Conservation (phyloP, 2,888 invertebrate genomes). For the Apoderus coryli region DNA sequence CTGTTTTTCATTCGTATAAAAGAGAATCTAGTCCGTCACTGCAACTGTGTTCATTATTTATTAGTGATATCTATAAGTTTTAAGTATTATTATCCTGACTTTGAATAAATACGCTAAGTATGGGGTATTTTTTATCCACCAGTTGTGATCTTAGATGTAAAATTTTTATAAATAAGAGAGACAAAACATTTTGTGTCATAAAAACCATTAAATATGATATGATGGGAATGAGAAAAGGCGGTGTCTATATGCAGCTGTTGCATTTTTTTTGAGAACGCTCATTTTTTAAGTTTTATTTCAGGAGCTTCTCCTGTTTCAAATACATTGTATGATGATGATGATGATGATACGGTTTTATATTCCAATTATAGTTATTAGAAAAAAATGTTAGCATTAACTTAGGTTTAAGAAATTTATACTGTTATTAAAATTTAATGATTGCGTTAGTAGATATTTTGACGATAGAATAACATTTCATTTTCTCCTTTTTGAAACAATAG, state of each 20-base stretch:
- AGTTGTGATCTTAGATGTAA: conserved; percentile 24
- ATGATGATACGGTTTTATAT: no score
- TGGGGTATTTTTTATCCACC: conserved; percentile 22
- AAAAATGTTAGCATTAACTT: conserved; percentile 9
- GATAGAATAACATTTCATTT: no score
- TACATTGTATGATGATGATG: conserved; percentile 12
- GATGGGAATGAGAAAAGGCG: conserved; percentile 30
- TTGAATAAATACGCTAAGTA: conserved; percentile 17
- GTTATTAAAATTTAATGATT: no score
- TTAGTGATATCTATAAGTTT: no score
- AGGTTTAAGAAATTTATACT: conserved; percentile 13
- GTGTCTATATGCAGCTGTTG: conserved; percentile 27
- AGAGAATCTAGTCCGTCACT: no score
- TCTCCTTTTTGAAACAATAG: no score
- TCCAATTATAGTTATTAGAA: conserved; percentile 17
- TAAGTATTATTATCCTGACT: no score
- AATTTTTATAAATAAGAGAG: conserved; percentile 15
- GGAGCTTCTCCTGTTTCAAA: conserved; percentile 17
- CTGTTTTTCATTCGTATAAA: no score
- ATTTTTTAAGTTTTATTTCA: no score
- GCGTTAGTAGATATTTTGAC: no score
- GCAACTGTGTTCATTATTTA: no score
- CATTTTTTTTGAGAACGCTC: conserved; percentile 18
- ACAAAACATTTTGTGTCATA: conserved; percentile 15
- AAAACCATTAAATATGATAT: conserved; percentile 29